These are phyloP conservation scores for Peromyscus leucopus DNA, from an alignment of 2,113 vertebrate genomes.

Conservation along the genomic window DNA sequence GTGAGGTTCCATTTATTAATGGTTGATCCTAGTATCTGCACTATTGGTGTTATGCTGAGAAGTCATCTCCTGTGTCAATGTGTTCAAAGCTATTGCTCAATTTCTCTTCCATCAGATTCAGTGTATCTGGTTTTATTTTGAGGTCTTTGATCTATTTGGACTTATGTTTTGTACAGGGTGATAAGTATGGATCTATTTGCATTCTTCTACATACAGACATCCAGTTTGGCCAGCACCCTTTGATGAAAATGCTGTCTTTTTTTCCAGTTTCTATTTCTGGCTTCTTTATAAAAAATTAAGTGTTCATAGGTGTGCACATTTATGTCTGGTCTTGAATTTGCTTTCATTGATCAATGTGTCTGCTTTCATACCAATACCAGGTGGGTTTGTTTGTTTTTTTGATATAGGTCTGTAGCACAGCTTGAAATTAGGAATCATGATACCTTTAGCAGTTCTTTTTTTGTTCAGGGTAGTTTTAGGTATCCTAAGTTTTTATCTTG, in stretches of 20 bases:
- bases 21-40: neutral
- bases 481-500: neutral
- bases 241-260: neutral
- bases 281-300: neutral
- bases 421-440: neutral
- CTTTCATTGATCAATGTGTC: neutral
- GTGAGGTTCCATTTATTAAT: neutral
- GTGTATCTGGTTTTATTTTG: neutral
- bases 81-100: neutral
- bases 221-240: neutral
- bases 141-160: neutral
- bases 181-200: neutral
- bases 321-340: neutral
- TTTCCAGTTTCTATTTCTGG: neutral
- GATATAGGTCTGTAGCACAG: neutral
- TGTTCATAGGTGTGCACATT: neutral
- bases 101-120: neutral
- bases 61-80: neutral
- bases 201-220: neutral
- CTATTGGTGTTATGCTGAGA: neutral
- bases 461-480: neutral
- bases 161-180: neutral
- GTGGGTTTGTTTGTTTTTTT: neutral
- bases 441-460: neutral
- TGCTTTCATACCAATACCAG: neutral